Evolutionary conservation across 2,888 invertebrate species (phyloP), one percentile per base, ranked within the genome.

Genomic region (Yponomeuta plumbellus): DNA sequence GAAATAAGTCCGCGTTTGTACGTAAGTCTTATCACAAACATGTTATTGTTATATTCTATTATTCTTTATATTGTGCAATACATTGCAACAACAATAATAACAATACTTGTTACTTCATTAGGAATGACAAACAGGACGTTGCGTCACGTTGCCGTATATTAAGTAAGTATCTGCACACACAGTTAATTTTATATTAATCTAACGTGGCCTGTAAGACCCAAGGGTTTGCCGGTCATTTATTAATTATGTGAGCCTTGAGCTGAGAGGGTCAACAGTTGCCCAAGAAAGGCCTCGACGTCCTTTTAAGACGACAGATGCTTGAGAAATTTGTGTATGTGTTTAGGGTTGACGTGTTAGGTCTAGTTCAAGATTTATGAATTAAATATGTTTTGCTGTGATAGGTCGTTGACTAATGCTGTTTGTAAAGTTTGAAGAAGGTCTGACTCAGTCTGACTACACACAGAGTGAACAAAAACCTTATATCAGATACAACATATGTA

Each of bases 171-270:
- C 8, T 57, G 63, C 70, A 75, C 17, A 17, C 17, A 3, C 0
- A 3, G 44, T 79, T 81, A 80, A 81, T 80, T 74, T 78, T 75
- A 80, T 80, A 84, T 82, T 83, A 82, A 79, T 77, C 77, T 76
- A 67, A 73, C 69, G 68, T 69, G 69, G 71, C 72, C 74, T 71
- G 72, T 69, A 69, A 71, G 72, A 76, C 77, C 74, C 76, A 71
- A 77, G 81, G 58, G 68, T 65, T 64, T 62, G 61, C 67, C 69
- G 68, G 88, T 90, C 91, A 91, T 90, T 89, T 88, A 91, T 91
- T 91, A 92, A 91, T 92, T 91, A 91, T 85, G 83, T 80, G 81
- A 81, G 80, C 80, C 80, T 75, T 74, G 73, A 71, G 78, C 73
- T 75, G 77, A 65, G 66, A 34, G 77, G 80, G 80, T 81, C 79